These are phyloP conservation scores for Anguilla pacifica DNA, from an alignment of 2,797 vertebrate genomes.

Conservation along the genomic window DNA sequence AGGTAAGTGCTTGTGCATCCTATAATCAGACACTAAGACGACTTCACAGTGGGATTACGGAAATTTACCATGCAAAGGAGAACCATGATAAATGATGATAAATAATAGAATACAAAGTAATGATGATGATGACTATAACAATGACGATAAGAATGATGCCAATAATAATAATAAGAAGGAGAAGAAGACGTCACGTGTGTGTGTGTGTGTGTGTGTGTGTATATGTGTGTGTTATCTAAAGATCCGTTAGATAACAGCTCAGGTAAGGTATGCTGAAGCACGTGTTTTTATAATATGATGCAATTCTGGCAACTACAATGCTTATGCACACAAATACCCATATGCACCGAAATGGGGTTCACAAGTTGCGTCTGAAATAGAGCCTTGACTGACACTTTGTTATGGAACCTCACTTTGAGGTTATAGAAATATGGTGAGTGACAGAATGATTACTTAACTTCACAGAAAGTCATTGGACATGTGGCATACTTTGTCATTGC, in stretches of 20 bases:
- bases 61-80: not conserved
- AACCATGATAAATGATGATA: too few relatives aligned
- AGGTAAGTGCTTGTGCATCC: not conserved
- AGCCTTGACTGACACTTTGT: not conserved
- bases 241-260: not conserved
- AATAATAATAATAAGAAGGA: too few relatives aligned
- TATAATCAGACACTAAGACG: not conserved
- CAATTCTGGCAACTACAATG: too few relatives aligned
- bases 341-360: not conserved
- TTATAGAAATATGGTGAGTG: not conserved
- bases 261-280: not conserved
- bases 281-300: not conserved
- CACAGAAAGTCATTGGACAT: not conserved
- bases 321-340: not conserved
- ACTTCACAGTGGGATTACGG: not conserved
- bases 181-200: not conserved
- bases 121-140: too few relatives aligned
- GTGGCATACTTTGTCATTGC: not conserved
- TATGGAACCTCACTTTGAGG: not conserved
- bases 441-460: too few relatives aligned
- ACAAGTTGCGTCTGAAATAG: not conserved
- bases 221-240: not conserved
- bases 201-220: too few relatives aligned
- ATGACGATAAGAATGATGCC: too few relatives aligned
- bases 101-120: too few relatives aligned